phyloP scores from a whole-genome alignment of 2,113 vertebrate genomes.

The Leptosomus discolor region DNA sequence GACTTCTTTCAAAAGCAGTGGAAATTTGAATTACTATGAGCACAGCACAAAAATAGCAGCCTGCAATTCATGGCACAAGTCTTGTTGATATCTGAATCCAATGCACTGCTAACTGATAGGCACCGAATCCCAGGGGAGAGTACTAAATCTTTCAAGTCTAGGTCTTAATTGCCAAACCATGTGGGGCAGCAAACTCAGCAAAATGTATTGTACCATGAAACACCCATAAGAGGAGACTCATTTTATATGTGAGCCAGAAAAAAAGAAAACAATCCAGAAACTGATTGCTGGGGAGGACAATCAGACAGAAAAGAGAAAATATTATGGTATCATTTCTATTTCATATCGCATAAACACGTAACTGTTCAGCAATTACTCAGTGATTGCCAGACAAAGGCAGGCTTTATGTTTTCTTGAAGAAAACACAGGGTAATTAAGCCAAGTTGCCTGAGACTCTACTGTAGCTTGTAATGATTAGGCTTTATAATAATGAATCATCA shows the following conservation, averaged over 20 bases:
- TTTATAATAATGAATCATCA: conserved; percentile 19
- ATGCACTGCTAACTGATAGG: neutral
- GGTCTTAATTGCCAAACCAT: neutral
- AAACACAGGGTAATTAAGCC: conserved; percentile 13
- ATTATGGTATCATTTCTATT: neutral
- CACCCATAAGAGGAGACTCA: neutral
- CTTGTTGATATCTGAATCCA: neutral
- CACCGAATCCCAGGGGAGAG: neutral
- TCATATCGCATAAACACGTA: neutral
- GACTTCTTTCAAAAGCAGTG: neutral
- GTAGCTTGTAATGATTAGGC: neutral
- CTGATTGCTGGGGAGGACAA: neutral
- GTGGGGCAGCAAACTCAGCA: neutral
- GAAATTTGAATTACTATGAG: neutral
- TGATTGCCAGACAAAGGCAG: neutral
- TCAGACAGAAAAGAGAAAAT: neutral
- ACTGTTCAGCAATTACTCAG: conserved; percentile 4
- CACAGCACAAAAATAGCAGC: neutral
- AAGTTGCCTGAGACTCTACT: neutral
- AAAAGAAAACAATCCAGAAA: neutral
- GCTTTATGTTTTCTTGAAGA: conserved; percentile 24
- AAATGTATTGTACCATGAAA: neutral
- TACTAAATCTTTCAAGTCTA: neutral
- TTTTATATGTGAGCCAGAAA: neutral
- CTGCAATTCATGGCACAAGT: fast-evolving